A percentile compares a stretch with the other conserved stretches of the same genome.
Conservation (phyloP, 2,797 vertebrate species). For the Lates japonicus region DNA sequence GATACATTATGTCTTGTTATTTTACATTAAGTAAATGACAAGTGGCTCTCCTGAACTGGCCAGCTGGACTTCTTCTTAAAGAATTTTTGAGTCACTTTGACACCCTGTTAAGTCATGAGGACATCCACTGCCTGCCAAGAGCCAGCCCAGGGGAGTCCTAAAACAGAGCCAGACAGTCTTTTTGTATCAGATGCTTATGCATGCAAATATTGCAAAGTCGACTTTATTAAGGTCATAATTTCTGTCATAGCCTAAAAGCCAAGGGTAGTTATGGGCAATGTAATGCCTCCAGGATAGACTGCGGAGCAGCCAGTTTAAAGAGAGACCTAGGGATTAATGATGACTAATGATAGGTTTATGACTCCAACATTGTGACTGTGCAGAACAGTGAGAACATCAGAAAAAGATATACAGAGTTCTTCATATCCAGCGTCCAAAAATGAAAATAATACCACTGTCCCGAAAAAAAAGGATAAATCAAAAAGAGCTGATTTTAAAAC, state of each 20-base stretch:
- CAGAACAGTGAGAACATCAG: conserved; percentile 72
- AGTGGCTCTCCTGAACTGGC: conserved; percentile 41
- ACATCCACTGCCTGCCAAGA: conserved; percentile 74
- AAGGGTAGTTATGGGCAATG: conserved; percentile 82
- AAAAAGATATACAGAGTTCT: conserved; percentile 76
- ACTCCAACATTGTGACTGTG: conserved; percentile 77
- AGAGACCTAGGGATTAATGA: conserved; percentile 80
- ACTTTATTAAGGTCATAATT: conserved; percentile 88
- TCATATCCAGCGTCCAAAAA: conserved; percentile 76
- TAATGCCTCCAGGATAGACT: conserved; percentile 78
- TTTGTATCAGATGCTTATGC: conserved; percentile 83
- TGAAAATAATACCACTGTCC: conserved; percentile 68
- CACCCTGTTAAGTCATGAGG: conserved; percentile 69
- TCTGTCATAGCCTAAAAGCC: conserved; percentile 80
- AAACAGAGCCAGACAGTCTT: conserved; percentile 80
- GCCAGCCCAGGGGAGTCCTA: conserved; percentile 66
- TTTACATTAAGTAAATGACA: conserved; percentile 49
- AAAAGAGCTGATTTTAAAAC: conserved; percentile 56
- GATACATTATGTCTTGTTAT: not conserved
- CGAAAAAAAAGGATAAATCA: conserved; percentile 54
- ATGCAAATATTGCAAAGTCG: conserved; percentile 84
- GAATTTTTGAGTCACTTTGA: conserved; percentile 61
- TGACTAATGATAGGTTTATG: conserved; percentile 87
- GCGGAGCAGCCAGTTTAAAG: conserved; percentile 74
- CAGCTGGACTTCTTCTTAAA: conserved; percentile 48